These are phyloP conservation scores for Acanthosepion lycidas DNA, from an alignment of 2,888 invertebrate genomes.

Conservation along the genomic window DNA sequence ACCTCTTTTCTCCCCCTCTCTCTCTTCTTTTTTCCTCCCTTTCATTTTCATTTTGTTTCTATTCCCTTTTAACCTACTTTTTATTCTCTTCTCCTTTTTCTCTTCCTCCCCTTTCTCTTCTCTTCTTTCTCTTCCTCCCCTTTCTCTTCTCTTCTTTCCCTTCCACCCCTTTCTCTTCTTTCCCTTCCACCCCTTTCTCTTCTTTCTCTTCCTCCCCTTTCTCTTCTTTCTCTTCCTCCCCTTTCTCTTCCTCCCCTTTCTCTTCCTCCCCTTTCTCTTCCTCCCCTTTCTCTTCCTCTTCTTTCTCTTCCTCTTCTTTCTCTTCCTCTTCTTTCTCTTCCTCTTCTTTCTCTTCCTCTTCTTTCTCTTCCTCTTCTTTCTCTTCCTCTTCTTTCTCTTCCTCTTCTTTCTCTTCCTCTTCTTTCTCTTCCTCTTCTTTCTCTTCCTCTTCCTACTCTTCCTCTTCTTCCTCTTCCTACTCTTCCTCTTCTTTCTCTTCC, in stretches of 20 bases:
- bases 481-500: background rate
- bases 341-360: background rate
- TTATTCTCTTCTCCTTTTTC: background rate
- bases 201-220: background rate
- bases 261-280: no score
- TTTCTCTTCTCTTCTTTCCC: background rate
- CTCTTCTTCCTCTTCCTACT: accelerated
- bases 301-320: background rate
- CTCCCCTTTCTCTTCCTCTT: background rate
- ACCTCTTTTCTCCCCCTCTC: no score
- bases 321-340: background rate
- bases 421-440: background rate
- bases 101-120: no score
- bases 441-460: no score
- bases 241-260: background rate
- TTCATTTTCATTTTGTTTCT: no score
- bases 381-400: background rate
- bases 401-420: background rate
- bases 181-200: background rate
- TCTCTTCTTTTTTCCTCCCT: no score
- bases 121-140: background rate
- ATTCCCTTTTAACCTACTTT: no score
- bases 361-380: background rate
- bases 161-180: background rate
- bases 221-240: no score